Base-by-base conservation (phyloP, 2,113 vertebrate species). In the Leptocoma aspasia region DNA sequence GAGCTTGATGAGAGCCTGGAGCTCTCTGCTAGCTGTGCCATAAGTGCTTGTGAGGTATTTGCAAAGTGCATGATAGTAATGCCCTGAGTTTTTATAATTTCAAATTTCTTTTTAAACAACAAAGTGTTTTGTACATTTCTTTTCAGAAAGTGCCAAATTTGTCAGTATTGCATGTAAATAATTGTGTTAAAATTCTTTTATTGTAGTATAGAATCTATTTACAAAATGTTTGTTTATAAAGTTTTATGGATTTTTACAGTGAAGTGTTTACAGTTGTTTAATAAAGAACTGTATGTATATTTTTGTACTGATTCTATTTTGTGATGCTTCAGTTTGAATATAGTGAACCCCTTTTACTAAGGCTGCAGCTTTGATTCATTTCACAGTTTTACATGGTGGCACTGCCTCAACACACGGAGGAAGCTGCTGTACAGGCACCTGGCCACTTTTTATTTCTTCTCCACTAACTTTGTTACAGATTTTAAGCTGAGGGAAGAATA, bases 131-230 rank as follows among this genome's bases (percentile, higher is more conserved):
- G 98, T 98, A 98, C 94, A 98, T 98, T 98, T 98, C 97, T 98
- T 98, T 98, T 98, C 96, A 98, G 95, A 96, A 98, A 99, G 99
- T 99, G 99, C 99, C 99, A 99, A 99, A 98, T 97, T 98, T 99
- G 98, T 99, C 98, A 98, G 98, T 99, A 98, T 98, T 98, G 98
- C 98, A 98, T 99, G 99, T 99, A 99, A 98, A 99, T 99, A 99
- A 98, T 97, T 98, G 98, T 99, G 98, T 98, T 97, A 98, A 98
- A 97, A 98, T 98, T 98, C 98, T 98, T 98, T 98, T 98, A 98
- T 97, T 98, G 97, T 98, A 98, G 98, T 94, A 98, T 98, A 98
- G 98, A 98, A 97, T 98, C 98, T 98, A 98, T 98, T 98, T 98
- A 98, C 98, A 98, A 98, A 98, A 98, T 97, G 97, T 98, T 98